Percentiles rank a stretch among this genome's conserved stretches.
Conservation (phyloP, 1,140 invertebrate genomes). For the Leguminivora glycinivorella region DNA sequence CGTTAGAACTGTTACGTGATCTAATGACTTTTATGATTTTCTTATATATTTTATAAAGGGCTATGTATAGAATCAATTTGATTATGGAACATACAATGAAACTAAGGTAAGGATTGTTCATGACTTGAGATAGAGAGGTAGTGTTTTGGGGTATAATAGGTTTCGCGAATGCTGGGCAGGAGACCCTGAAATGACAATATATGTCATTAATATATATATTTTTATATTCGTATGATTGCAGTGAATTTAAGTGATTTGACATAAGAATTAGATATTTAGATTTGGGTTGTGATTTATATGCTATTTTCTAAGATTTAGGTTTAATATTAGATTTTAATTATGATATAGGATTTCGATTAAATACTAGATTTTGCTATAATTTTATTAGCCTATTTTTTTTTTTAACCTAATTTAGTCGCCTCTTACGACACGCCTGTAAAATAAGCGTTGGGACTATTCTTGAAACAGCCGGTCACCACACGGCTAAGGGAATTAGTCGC, state of each 20-base stretch:
- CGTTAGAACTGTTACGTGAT: background rate
- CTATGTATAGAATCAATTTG: constrained; percentile 35
- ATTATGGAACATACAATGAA: constrained; percentile 39
- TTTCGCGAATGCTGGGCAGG: background rate
- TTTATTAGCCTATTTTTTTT: no score
- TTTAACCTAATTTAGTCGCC: constrained; percentile 14
- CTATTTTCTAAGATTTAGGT: no score
- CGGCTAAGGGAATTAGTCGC: background rate
- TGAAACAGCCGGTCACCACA: constrained; percentile 24
- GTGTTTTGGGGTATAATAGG: background rate
- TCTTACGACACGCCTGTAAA: constrained; percentile 18
- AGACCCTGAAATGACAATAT: constrained; percentile 1
- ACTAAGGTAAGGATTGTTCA: constrained; percentile 41
- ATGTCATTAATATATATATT: background rate
- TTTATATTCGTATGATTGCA: background rate
- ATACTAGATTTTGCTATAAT: no score
- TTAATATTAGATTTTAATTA: no score
- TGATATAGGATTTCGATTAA: no score
- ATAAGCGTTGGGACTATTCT: constrained; percentile 29
- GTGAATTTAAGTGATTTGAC: no score
- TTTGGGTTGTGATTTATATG: no score
- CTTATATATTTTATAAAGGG: background rate
- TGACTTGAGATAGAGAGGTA: constrained; percentile 20
- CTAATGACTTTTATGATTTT: background rate
- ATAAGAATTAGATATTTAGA: no score